phyloP scores from a whole-genome alignment of 2,113 vertebrate species.

The Cochlearius cochlearius region DNA sequence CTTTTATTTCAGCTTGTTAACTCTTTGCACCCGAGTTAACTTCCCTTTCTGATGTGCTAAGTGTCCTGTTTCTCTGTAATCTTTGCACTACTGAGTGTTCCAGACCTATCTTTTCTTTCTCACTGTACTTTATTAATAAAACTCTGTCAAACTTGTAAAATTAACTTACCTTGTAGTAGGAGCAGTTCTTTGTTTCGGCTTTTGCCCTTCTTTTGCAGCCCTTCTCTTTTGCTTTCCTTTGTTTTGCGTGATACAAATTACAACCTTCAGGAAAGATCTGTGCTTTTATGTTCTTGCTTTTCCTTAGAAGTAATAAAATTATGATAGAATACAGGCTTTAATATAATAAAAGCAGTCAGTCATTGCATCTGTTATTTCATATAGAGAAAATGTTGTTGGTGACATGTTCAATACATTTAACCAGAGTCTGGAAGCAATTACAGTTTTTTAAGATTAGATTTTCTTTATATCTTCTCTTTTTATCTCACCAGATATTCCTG shows the following conservation, averaged over 20 bases:
- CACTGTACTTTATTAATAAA: neutral
- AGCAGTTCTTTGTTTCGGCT: neutral
- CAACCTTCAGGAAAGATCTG: neutral
- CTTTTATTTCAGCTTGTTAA: neutral
- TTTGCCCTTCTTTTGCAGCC: neutral
- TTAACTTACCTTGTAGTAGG: neutral
- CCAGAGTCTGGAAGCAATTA: neutral
- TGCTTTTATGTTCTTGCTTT: neutral
- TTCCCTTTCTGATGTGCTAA: neutral
- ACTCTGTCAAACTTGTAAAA: neutral
- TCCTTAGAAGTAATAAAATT: neutral
- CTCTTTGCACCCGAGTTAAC: neutral
- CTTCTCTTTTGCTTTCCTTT: neutral
- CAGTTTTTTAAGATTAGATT: neutral
- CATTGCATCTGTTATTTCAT: neutral
- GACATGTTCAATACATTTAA: neutral
- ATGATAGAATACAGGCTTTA: neutral
- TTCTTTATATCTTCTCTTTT: neutral
- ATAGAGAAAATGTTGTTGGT: neutral
- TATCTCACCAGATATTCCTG: constrained; percentile 84
- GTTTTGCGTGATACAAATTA: neutral
- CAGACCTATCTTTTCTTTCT: neutral
- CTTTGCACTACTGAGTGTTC: neutral
- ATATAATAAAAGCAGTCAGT: neutral
- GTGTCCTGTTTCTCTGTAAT: neutral